A percentile compares a stretch with the other conserved stretches of the same genome.
Evolutionary conservation across 2,888 invertebrate species (phyloP).

Genomic region (Lagria hirta): DNA sequence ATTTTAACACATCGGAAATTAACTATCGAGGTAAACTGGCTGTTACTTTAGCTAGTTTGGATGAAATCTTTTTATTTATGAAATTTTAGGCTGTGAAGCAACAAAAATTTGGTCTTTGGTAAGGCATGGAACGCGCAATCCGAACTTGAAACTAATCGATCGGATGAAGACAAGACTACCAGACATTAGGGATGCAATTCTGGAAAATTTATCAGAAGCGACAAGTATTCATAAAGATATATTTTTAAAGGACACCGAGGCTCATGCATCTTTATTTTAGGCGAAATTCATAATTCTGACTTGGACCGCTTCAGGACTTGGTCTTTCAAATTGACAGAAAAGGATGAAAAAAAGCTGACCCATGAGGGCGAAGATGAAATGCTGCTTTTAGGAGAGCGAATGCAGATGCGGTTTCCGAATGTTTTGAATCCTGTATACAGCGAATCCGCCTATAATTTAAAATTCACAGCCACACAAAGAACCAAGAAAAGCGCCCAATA

Average conservation of each 20-base stretch:
- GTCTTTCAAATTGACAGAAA: conserved; percentile 57
- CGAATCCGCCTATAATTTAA: conserved; percentile 66
- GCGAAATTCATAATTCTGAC: conserved; percentile 38
- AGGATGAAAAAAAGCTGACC: conserved; percentile 64
- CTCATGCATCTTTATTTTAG: conserved; percentile 35
- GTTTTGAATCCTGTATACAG: conserved; percentile 64
- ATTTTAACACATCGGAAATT: conserved; percentile 62
- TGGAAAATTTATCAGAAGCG: conserved; percentile 49
- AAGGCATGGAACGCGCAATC: conserved; percentile 78
- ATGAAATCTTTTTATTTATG: conserved; percentile 9
- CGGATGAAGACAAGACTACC: conserved; percentile 59
- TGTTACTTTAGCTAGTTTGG: not conserved
- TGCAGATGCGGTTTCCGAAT: conserved; percentile 69
- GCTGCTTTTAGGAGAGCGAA: conserved; percentile 69
- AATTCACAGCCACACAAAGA: conserved; percentile 75
- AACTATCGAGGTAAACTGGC: conserved; percentile 59
- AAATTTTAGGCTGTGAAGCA: conserved; percentile 41
- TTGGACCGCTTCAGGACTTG: conserved; percentile 56
- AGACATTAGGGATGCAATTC: conserved; percentile 58
- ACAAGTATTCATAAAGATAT: conserved; percentile 8
- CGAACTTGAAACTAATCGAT: conserved; percentile 61
- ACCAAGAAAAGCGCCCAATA: conserved; percentile 73
- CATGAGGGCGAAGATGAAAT: conserved; percentile 78
- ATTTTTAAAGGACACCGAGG: too few relatives aligned
- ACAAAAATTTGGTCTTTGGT: conserved; percentile 72